Percentiles rank a stretch among this genome's conserved stretches.
Evolutionary conservation across 2,113 vertebrate genomes (phyloP).

Genomic region (Nycticorax nycticorax): DNA sequence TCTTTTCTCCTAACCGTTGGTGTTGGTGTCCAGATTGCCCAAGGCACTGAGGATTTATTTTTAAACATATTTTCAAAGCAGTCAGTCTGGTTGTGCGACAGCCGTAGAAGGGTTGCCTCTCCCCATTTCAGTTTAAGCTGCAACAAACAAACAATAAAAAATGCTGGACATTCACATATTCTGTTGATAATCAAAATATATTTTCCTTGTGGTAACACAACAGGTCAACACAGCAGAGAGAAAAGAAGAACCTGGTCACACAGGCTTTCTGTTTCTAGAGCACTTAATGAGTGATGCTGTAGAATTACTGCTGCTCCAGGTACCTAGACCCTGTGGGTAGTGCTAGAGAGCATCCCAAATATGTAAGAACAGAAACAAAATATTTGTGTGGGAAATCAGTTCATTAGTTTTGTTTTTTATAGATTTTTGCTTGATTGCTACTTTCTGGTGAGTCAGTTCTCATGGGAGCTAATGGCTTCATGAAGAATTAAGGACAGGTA

Average conservation of each 20-base stretch:
- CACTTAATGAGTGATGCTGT: neutral
- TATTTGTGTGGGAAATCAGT: neutral
- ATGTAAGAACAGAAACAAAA: neutral
- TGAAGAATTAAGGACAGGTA: neutral
- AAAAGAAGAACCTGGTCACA: neutral
- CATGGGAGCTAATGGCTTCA: neutral
- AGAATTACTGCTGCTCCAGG: neutral
- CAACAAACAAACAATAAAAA: neutral
- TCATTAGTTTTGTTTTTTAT: neutral
- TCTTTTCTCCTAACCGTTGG: neutral
- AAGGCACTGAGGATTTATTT: neutral
- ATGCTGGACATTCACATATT: neutral
- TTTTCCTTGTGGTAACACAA: neutral
- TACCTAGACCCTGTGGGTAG: neutral
- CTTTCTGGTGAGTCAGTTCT: neutral
- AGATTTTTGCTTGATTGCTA: neutral
- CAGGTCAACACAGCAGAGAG: neutral
- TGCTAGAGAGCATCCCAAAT: neutral
- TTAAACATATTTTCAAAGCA: slow-evolving; percentile 12
- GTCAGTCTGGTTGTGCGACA: neutral
- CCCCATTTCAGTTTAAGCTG: neutral
- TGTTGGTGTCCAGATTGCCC: slow-evolving; percentile 11
- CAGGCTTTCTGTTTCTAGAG: neutral
- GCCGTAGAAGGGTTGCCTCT: neutral
- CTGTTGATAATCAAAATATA: neutral